Evolutionary conservation across 2,113 vertebrate species (phyloP).

Genomic region (Octodon degus): DNA sequence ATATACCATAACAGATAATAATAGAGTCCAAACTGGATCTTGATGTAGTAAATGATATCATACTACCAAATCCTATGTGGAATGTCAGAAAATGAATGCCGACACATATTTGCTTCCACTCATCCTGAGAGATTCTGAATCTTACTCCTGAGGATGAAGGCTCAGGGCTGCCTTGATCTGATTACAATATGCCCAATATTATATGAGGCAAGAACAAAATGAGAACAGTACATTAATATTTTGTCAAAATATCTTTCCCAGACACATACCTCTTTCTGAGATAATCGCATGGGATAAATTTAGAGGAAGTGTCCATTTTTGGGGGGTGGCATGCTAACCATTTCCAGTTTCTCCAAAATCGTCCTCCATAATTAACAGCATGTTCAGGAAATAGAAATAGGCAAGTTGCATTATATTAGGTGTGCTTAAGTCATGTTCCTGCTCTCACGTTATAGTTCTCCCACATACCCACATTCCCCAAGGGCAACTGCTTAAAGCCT

Average conservation of each 20-base stretch:
- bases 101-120: slow-evolving; percentile 9
- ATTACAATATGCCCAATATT: background rate
- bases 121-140: background rate
- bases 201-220: background rate
- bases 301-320: background rate
- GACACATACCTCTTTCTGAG: background rate
- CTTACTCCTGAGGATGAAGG: background rate
- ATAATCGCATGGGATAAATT: background rate
- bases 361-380: background rate
- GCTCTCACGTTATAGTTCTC: background rate
- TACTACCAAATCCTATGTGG: background rate
- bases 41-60: background rate
- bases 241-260: background rate
- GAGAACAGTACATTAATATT: slow-evolving; percentile 31
- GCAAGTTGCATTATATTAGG: background rate
- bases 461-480: background rate
- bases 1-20: background rate
- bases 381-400: background rate
- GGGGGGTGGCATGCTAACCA: background rate
- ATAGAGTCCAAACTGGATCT: background rate
- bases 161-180: background rate
- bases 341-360: background rate
- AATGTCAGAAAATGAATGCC: slow-evolving; percentile 33
- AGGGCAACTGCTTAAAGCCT: background rate
- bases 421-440: too few species aligned